These are phyloP conservation scores for Apodemia duryi DNA, from an alignment of 2,888 invertebrate species.

Conservation along the genomic window DNA sequence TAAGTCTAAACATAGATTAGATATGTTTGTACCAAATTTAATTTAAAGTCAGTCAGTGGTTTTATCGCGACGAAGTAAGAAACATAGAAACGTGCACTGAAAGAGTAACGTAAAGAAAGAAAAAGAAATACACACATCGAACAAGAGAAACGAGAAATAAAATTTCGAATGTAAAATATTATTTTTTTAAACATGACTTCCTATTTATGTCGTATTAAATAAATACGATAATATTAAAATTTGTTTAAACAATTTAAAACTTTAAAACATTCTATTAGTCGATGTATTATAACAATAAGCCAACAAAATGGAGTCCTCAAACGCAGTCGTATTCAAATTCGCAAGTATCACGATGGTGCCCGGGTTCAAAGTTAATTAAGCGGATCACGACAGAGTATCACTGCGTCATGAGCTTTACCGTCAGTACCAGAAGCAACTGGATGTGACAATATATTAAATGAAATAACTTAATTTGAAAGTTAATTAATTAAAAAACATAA, in stretches of 20 bases:
- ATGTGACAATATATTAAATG: constrained; percentile 15
- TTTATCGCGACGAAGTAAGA: too few species aligned
- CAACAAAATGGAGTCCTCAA: constrained; percentile 33
- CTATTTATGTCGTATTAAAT: too few species aligned
- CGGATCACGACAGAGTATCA: constrained; percentile 53
- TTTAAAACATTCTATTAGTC: constrained; percentile 24
- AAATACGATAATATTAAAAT: background rate
- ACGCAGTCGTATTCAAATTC: constrained; percentile 41
- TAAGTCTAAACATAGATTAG: too few species aligned
- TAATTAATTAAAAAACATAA: too few species aligned
- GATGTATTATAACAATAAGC: constrained; percentile 26
- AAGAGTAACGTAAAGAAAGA: too few species aligned
- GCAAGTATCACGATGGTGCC: constrained; percentile 42
- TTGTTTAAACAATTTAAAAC: constrained; percentile 23
- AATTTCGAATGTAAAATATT: too few species aligned
- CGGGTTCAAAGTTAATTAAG: constrained; percentile 58
- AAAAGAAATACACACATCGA: too few species aligned
- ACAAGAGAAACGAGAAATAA: too few species aligned
- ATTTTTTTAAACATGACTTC: too few species aligned
- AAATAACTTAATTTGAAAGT: background rate
- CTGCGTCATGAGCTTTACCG: constrained; percentile 37
- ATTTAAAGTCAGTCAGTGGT: too few species aligned
- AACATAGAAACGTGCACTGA: too few species aligned
- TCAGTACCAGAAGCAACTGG: constrained; percentile 22
- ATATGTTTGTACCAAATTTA: too few species aligned